phyloP scores from a whole-genome alignment of 2,888 invertebrate genomes.

The Nipponacmea schrenckii region DNA sequence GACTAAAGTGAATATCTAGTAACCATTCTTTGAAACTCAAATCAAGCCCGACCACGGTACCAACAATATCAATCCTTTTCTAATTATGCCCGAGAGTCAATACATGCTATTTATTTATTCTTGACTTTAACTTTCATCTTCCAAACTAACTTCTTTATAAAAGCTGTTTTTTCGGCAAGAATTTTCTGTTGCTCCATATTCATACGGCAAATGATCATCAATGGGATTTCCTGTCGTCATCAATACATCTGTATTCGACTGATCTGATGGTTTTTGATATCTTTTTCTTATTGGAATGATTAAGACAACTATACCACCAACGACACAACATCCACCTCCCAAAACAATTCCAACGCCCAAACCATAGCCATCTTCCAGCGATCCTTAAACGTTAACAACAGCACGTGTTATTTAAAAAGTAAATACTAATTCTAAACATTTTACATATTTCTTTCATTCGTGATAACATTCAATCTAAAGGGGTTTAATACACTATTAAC shows the following conservation, averaged over 20 bases:
- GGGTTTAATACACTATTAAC: too few relatives aligned
- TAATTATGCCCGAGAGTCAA: too few relatives aligned
- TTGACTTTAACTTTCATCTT: background rate
- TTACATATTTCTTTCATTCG: too few relatives aligned
- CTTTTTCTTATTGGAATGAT: background rate
- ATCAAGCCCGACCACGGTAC: too few relatives aligned
- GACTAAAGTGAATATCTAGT: too few relatives aligned
- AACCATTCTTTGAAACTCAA: too few relatives aligned
- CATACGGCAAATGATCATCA: background rate
- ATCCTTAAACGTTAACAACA: too few relatives aligned
- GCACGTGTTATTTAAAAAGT: too few relatives aligned
- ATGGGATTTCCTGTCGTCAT: background rate
- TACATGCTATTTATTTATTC: too few relatives aligned
- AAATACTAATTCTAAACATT: too few relatives aligned
- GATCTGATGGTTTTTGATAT: background rate
- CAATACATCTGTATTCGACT: background rate
- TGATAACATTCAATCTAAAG: too few relatives aligned
- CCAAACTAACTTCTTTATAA: background rate
- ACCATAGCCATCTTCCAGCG: background rate
- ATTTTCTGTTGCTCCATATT: background rate
- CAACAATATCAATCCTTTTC: too few relatives aligned
- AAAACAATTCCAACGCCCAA: background rate
- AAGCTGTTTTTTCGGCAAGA: background rate
- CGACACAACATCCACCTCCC: background rate
- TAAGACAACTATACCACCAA: background rate